phyloP scores from a whole-genome alignment of 2,888 invertebrate species.

The Spialia ferax region DNA sequence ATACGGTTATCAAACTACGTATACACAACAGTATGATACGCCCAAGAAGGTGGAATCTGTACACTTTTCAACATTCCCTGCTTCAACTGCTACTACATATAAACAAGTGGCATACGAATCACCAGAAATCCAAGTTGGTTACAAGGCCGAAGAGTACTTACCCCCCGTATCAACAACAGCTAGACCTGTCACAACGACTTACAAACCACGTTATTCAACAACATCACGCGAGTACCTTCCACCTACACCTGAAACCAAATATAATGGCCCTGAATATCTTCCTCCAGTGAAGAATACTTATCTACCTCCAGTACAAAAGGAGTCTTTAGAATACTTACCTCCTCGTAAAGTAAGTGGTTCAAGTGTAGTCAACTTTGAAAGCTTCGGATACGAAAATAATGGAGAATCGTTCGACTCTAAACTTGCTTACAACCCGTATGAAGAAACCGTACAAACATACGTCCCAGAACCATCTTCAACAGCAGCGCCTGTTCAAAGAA shows the following conservation, averaged over 20 bases:
- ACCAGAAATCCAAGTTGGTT: conserved; percentile 74
- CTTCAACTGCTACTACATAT: conserved; percentile 58
- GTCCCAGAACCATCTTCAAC: conserved; percentile 42
- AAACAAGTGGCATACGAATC: conserved; percentile 66
- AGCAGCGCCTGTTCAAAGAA: conserved; percentile 44
- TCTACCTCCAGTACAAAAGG: conserved; percentile 43
- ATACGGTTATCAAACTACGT: conserved; percentile 57
- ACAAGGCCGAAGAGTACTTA: conserved; percentile 75
- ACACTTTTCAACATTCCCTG: conserved; percentile 58
- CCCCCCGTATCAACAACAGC: conserved; percentile 68
- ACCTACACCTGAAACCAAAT: conserved; percentile 52
- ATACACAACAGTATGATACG: conserved; percentile 54
- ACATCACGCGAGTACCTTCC: conserved; percentile 55
- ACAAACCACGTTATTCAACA: conserved; percentile 64
- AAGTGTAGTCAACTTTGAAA: conserved; percentile 57
- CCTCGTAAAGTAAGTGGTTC: conserved; percentile 26
- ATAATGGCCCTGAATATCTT: conserved; percentile 68
- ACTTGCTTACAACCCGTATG: conserved; percentile 46
- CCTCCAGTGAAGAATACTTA: conserved; percentile 63
- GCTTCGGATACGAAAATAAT: conserved; percentile 57
- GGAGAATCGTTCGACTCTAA: conserved; percentile 46
- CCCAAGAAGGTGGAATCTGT: conserved; percentile 66
- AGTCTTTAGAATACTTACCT: conserved; percentile 33
- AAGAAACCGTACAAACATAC: conserved; percentile 50
- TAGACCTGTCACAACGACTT: conserved; percentile 58